phyloP scores from a whole-genome alignment of 1,140 invertebrate genomes.

The Drosophila burlai region DNA sequence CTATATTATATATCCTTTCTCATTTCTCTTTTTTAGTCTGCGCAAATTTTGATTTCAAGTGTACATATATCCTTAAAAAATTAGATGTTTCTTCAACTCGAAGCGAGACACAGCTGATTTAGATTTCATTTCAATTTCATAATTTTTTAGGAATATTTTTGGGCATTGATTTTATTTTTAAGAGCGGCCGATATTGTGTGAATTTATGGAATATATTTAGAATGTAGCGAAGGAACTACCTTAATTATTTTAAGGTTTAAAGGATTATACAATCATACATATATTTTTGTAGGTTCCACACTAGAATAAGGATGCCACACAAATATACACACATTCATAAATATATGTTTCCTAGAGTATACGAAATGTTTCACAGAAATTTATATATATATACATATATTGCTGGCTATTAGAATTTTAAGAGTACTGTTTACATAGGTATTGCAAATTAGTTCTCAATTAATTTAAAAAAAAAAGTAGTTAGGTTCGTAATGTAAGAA shows the following conservation, averaged over 20 bases:
- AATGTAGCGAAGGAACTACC: constrained; percentile 18
- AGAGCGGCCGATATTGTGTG: constrained; percentile 21
- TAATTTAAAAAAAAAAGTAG: constrained; percentile 24
- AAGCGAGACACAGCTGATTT: too few relatives aligned
- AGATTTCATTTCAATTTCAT: background rate
- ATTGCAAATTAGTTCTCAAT: constrained; percentile 32
- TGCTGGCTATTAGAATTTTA: constrained; percentile 70
- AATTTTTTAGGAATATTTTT: background rate
- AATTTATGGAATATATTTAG: background rate
- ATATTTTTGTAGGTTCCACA: constrained; percentile 62
- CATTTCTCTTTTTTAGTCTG: too few relatives aligned
- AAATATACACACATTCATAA: constrained; percentile 46
- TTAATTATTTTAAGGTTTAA: constrained; percentile 39
- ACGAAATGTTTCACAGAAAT: constrained; percentile 80
- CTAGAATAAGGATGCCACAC: constrained; percentile 30
- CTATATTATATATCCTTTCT: background rate
- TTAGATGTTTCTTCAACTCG: background rate
- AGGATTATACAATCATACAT: constrained; percentile 42
- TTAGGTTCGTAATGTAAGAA: constrained; percentile 44
- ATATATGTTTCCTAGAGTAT: constrained; percentile 61
- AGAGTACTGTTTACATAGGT: constrained; percentile 38
- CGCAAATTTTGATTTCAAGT: background rate
- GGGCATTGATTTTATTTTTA: background rate
- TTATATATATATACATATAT: constrained; percentile 30
- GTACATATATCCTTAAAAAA: constrained; percentile 5